Base-by-base conservation (phyloP, 2,113 vertebrate genomes). In the Anas platyrhynchos region DNA sequence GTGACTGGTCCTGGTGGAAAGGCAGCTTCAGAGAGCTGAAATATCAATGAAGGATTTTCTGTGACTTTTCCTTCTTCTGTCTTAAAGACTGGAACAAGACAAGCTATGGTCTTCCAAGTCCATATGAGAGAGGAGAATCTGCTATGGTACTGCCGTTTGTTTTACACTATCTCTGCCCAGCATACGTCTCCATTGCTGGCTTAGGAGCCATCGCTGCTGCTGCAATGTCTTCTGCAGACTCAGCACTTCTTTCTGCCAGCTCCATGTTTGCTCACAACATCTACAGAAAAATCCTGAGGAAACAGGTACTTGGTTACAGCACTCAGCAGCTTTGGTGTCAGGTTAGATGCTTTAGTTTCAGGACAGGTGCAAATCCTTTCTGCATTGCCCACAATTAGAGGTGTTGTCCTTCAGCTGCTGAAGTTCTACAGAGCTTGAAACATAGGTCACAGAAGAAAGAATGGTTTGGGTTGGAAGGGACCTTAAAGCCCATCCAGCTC, bases 81-180 rank as follows among this genome's bases (percentile, higher is more conserved):
- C 92, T 93, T 77, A 63, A 91, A 99, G 98, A 98, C 90, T 98
- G 98, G 98, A 99, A 98, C 95, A 97, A 98, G 96, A 98, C 98
- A 79, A 96, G 65, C 31, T 98, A 98, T 1, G 98, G 98, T 65
- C 95, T 98, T 48, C 98, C 97, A 1, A 95, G 97, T 65, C 98
- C 98, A 13, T 95, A 94, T 0, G 97, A 98, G 41, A 98, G 97
- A 87, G 97, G 97, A 26, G 98, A 98, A 76, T 97, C 98, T 1
- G 95, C 93, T 0, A 98, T 98, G 95, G 97, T 98, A 87, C 74
- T 98, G 55, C 98, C 98, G 3, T 95, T 99, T 72, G 97, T 97
- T 59, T 94, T 98, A 61, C 97, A 96, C 9, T 65, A 98, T 55
- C 98, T 98, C 59, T 98, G 98, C 83, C 98, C 98, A 31, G 36